A percentile compares a stretch with the other conserved stretches of the same genome.
These are phyloP conservation scores for Catajapyx aquilonaris DNA, from an alignment of 1,140 invertebrate genomes.

Conservation along the genomic window DNA sequence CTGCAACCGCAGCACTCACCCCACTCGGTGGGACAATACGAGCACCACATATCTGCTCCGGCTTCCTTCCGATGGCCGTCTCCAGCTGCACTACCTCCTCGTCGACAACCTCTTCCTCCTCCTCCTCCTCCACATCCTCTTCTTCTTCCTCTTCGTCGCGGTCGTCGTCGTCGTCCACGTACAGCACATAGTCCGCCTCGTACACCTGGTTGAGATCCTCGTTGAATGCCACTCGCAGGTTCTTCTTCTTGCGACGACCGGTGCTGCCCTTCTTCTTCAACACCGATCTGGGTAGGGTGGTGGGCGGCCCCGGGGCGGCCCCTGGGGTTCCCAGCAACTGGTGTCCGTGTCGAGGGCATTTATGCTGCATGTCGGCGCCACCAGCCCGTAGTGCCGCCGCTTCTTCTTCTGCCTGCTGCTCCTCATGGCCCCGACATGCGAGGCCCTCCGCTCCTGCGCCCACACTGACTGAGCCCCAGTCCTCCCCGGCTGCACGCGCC, in stretches of 20 bases:
- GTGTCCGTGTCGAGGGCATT: conserved; percentile 15
- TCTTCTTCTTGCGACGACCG: conserved; percentile 18
- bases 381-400: not conserved
- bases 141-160: conserved; percentile 42
- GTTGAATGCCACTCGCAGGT: conserved; percentile 61
- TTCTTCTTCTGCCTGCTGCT: conserved; percentile 8
- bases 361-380: not conserved
- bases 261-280: conserved; percentile 25
- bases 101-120: conserved; percentile 1
- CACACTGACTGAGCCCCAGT: not conserved
- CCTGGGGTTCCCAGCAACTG: conserved; percentile 20
- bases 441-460: conserved; percentile 1
- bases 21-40: no score
- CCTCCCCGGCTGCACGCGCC: not conserved
- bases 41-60: no score
- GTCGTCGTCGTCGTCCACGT: conserved; percentile 60
- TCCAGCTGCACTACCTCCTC: no score
- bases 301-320: conserved; percentile 19
- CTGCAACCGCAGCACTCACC: no score
- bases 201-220: conserved; percentile 69
- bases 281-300: conserved; percentile 26
- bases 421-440: not conserved
- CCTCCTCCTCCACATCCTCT: conserved; percentile 11
- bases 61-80: no score
- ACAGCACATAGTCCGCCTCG: conserved; percentile 67